Percentiles rank a stretch among this genome's conserved stretches.
These are phyloP conservation scores for Apodemus agrarius DNA, from an alignment of 2,797 vertebrate genomes.

Conservation along the genomic window DNA sequence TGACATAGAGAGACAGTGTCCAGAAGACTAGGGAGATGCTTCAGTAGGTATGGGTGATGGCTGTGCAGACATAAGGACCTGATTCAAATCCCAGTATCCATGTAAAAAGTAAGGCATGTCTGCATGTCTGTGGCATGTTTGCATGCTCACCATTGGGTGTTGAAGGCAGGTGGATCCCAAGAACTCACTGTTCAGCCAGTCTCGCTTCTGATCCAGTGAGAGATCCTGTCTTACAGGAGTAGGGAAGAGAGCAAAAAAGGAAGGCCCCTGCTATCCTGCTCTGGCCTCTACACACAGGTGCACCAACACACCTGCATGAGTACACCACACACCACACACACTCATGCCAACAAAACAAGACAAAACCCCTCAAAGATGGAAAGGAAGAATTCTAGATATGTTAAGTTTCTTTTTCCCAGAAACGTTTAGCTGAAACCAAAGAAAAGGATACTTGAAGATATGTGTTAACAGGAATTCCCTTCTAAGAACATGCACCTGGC, in stretches of 20 bases:
- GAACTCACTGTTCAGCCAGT: neutral
- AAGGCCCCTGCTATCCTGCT: neutral
- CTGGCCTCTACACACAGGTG: neutral
- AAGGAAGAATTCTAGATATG: neutral
- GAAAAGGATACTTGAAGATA: neutral
- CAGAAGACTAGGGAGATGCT: neutral
- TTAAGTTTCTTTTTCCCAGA: neutral
- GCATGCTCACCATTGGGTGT: neutral
- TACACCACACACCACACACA: neutral
- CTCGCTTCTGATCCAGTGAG: neutral
- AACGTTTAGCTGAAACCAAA: neutral
- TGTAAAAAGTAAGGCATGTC: neutral
- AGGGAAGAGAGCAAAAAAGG: neutral
- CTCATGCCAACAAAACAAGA: neutral
- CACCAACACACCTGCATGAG: accelerated
- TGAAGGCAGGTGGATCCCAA: too few species aligned
- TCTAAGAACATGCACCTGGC: neutral
- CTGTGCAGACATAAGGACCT: neutral
- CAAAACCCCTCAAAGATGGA: neutral
- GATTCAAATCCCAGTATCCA: neutral
- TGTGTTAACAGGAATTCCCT: neutral
- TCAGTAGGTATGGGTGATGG: neutral
- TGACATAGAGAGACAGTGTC: neutral
- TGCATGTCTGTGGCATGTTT: neutral
- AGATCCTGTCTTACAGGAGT: neutral